Base-by-base conservation (phyloP, 2,888 invertebrate genomes). In the Capitulum mitella region DNA sequence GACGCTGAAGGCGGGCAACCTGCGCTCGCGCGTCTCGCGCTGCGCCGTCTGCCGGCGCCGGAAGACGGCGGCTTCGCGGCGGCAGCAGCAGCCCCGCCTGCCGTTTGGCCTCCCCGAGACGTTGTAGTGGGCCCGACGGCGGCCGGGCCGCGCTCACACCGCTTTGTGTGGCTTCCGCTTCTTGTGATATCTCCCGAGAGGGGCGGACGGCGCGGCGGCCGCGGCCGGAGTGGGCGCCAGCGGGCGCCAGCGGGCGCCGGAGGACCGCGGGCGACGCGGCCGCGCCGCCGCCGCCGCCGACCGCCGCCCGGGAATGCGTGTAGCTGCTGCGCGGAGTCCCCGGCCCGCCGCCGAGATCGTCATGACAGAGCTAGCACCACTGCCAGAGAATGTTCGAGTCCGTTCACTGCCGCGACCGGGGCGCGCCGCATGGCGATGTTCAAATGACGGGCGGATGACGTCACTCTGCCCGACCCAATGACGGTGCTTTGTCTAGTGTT, bases 1-100 rank as follows among this genome's bases (percentile, higher is more conserved):
- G 85, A 98, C 98, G 0, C 88, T 98, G 19, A 98, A 98, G 87
- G 91, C 91, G 0, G 94, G 94, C 83, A 87, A 87, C 82, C 90
- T 94, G 82, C 92, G 92, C 22, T 92, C 93, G 74, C 91, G 93
- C 85, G 90, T 98, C 80, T 95, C 97, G 88, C 91, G 98, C 78
- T 93, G 93, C 85, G 86, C 90, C 77, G 93, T 93, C 6, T 93
- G 92, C 83, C 78, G 81, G 74, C 78, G 82, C 19, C 22, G 70
- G 6, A 37, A 70, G 64, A 14, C 64, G 16, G 14, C 22, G 26
- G 1, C 3, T 0, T 3, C 10, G 6, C 58, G 29, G 58, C 58
- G 10, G 5, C 16, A 8, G 19, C 34, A 12, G 58, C 8, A 51
- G 19, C 14, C 14, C 3, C 51, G 22, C 19, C n/a, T 12, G 61